Conservation (phyloP, 2,888 invertebrate species). For the Plebejus anna region DNA sequence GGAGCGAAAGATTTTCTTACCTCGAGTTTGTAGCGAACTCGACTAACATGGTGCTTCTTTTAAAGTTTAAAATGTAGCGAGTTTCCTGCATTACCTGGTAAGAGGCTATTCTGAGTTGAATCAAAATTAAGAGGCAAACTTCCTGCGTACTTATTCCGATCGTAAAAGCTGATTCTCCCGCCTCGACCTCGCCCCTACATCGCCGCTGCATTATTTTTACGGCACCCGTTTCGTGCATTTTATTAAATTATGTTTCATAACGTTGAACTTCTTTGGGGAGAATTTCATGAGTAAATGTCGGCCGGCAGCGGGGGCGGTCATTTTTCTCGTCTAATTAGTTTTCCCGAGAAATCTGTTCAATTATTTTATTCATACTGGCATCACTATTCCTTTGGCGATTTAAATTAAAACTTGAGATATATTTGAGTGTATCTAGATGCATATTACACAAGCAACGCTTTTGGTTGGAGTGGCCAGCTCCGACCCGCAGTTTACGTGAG, state of each 20-base stretch:
- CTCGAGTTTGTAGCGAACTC: neutral
- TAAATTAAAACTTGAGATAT: neutral
- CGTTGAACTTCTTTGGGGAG: neutral
- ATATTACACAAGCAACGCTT: neutral
- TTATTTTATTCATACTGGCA: constrained; percentile 1
- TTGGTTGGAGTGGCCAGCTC: neutral
- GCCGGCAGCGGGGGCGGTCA: neutral
- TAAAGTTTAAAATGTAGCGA: constrained; percentile 19
- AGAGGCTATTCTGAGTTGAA: constrained; percentile 25
- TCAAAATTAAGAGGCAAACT: constrained; percentile 28
- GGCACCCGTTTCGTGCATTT: constrained; percentile 20
- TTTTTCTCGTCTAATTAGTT: neutral
- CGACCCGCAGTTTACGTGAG: neutral
- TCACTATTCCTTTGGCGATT: neutral
- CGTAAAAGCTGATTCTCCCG: neutral
- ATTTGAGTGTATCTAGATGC: neutral
- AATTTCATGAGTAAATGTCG: neutral
- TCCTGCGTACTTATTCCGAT: constrained; percentile 11
- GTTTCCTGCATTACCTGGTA: constrained; percentile 12
- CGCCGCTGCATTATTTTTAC: constrained; percentile 15
- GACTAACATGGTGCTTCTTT: constrained; percentile 9
- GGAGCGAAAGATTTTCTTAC: neutral
- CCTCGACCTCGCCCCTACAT: neutral
- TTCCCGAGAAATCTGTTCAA: neutral
- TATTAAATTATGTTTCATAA: constrained; percentile 9